Base-by-base conservation (phyloP, 92 coral and sea anemone genomes). In the Epizoanthus illoricatus region DNA sequence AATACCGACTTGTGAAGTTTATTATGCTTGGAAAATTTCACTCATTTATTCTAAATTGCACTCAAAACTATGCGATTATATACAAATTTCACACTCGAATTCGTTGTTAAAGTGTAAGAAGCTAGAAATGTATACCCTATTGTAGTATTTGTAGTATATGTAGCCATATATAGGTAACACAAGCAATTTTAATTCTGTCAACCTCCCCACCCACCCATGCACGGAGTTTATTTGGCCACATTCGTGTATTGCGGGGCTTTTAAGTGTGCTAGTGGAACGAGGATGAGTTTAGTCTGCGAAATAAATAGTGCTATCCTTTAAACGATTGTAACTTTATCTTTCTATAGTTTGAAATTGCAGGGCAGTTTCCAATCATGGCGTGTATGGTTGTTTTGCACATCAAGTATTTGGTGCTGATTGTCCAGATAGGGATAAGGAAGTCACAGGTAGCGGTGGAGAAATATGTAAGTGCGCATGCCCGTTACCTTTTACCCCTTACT, bases 341-440 rank as follows among this genome's bases (percentile, higher is more conserved):
- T 69, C 56, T 21, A 12, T 56, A 74, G 80, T 11, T 28, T 23
- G 18, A 16, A 0, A 0, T 56, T 9, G 80, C 65, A 1, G 15
- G 40, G 17, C 68, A 40, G 10, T 19, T 75, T 5, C 81, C 81
- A 21, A 75, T 39, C 40, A 18, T 60, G 19, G 69, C 28, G 33
- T 75, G 81, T 43, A 19, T 75, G 69, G 40, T 60, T 17, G 68
- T 60, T 33, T 40, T 75, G 5, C 58, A 18, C 24, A 59, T 75
- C 47, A 75, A 75, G 69, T 75, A 75, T 47, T n/a, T 75, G 69
- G 69, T 75, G 54, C 18, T 75, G 33, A 75, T 75, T 10, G 33
- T 75, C 16, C 69, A 75, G 67, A 75, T 75, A 36, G 40, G 1
- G 56, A 63, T 75, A 40, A 58, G 69, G 20, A 75, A 60, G 18